Evolutionary conservation across 2,797 vertebrate genomes (phyloP), one percentile per base, ranked within the genome.

Genomic region (Erethizon dorsatum): DNA sequence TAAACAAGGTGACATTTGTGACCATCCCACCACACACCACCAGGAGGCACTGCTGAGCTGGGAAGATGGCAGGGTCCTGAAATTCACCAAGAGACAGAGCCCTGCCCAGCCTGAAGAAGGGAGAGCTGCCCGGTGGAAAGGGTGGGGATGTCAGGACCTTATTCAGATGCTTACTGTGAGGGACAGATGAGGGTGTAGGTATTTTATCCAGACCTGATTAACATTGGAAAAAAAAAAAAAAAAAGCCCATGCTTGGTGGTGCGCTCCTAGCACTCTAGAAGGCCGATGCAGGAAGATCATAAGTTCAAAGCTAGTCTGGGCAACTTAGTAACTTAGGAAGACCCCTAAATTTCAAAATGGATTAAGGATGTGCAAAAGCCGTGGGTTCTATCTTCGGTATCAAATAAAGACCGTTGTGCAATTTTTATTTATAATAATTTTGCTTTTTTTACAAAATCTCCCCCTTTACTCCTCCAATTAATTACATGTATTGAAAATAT

Each of bases 81-180:
- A 47, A 6, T 0, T 0, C 2, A 7, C 37, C 28, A 5, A 20
- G 3, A 11, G 12, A 6, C 8, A 50, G 7, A 15, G 1, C 57
- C 2, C 10, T 71, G 22, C 18, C 24, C 20, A 22, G 6, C 31
- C 12, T 0, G 5, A 10, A 3, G 0, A 33, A n/a, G 0, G 0
- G 2, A 45, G 26, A 5, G 17, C 0, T 1, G 6, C 0, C 0
- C 5, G 22, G 4, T 31, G 22, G 33, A 26, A 26, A 24, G 11
- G 22, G 41, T 26, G 41, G 7, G 14, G 33, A 5, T 33, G 5
- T 37, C 37, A 18, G 28, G 52, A 14, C 12, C 9, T 77, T 11
- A 52, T 1, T 57, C 5, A 54, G 77, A 50, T 54, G 12, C 26
- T 47, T 14, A 15, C 73, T 31, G 73, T 22, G 6, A 54, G 41